Evolutionary conservation across 2,797 vertebrate species (phyloP), one percentile per base, ranked within the genome.

Genomic region (Orestias chungarensis): DNA sequence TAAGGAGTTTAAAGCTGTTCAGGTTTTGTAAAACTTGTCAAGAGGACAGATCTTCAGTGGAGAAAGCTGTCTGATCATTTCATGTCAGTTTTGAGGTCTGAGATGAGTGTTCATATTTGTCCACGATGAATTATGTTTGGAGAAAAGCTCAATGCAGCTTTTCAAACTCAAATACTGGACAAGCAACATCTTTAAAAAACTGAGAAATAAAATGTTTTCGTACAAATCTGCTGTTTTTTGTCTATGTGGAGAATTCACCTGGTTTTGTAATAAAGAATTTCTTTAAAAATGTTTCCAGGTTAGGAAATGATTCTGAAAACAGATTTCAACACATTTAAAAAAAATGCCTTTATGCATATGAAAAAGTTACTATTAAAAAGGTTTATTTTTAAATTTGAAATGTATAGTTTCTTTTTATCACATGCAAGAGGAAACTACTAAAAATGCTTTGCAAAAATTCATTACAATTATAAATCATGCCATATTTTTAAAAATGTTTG

Each of bases 101-200:
- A n/a, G 17, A 71, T 29, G 31, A 35, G 23, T 64, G 54, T 49
- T 65, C 50, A 64, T 12, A 65, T 74, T 75, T 80, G 69, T 77
- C 55, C 69, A 64, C 54, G 62, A 52, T 33, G 59, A 17, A 73
- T 70, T 33, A 66, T 73, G 71, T 74, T 80, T 66, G 78, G 68
- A 68, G 72, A 31, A 33, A 57, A 31, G 49, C 62, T 47, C 80
- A 77, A 70, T 80, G 66, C 70, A 88, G 76, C 85, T 87, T 87
- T 80, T 89, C 59, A 25, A 82, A 85, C 80, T 84, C 73, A 35
- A 69, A 79, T 62, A 72, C 67, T 84, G 86, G 78, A 76, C 83
- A 71, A 79, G 81, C 57, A 89, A 88, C 88, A 93, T 93, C 88
- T 81, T 81, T 82, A 86, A 71, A 17, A 87, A 93, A 92, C 91